A percentile compares a stretch with the other conserved stretches of the same genome.
These are phyloP conservation scores for Microplitis manilae DNA, from an alignment of 2,888 invertebrate genomes.

Conservation along the genomic window DNA sequence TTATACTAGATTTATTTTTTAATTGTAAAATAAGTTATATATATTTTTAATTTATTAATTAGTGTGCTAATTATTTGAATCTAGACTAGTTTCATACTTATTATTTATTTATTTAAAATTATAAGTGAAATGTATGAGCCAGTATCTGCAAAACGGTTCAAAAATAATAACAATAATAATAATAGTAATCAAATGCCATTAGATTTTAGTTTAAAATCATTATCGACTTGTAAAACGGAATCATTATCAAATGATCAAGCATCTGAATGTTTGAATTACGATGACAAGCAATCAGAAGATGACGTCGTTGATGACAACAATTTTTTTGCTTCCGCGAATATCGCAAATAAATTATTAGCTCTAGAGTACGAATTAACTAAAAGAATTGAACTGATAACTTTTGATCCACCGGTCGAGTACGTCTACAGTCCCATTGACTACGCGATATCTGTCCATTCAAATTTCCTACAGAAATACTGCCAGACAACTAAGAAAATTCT, in stretches of 20 bases:
- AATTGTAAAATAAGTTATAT: too few relatives aligned
- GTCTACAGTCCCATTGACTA: conserved; percentile 92
- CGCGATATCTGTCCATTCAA: conserved; percentile 83
- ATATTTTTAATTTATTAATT: too few relatives aligned
- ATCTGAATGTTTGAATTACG: not conserved
- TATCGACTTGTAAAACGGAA: conserved; percentile 32
- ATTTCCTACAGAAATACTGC: conserved; percentile 83
- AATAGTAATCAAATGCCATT: conserved; percentile 50
- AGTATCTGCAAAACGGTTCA: not conserved
- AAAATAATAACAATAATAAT: not conserved
- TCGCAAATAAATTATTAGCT: conserved; percentile 57
- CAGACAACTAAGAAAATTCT: conserved; percentile 80
- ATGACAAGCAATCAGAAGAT: conserved; percentile 4
- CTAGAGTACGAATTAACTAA: conserved; percentile 58
- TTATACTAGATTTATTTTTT: too few relatives aligned
- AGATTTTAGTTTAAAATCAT: conserved; percentile 55
- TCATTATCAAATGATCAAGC: conserved; percentile 27
- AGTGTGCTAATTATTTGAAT: too few relatives aligned
- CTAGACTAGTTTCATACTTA: too few relatives aligned
- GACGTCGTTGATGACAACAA: conserved; percentile 4
- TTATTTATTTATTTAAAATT: too few relatives aligned
- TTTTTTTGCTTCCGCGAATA: conserved; percentile 29
- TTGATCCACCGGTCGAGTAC: conserved; percentile 74
- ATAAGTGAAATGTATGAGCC: not conserved
- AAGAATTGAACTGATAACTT: conserved; percentile 54